Evolutionary conservation across 92 coral and sea anemone genomes (phyloP).

Genomic region (Umimayanthus chanpuru): DNA sequence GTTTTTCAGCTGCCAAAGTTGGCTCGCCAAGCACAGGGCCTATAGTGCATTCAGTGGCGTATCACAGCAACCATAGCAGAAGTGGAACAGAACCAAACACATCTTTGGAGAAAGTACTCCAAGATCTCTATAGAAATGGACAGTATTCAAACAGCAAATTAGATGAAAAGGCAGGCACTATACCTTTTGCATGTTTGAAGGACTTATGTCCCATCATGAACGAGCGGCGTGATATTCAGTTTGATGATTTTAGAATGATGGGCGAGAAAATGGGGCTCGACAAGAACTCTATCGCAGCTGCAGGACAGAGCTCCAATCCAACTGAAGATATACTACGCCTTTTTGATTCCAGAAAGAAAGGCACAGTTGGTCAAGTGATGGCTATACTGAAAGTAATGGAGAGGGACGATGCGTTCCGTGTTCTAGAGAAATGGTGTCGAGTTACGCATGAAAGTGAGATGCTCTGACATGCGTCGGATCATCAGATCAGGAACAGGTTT

Average conservation of each 20-base stretch:
- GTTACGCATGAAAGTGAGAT: not conserved
- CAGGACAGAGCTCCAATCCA: not conserved
- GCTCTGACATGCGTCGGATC: not conserved
- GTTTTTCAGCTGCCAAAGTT: not conserved
- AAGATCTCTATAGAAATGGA: not conserved
- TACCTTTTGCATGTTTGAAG: not conserved
- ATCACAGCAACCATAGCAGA: not conserved
- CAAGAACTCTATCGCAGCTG: not conserved
- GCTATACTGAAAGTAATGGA: slow-evolving; percentile 2
- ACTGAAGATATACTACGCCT: not conserved
- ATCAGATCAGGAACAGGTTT: too few species aligned
- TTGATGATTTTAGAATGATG: slow-evolving; percentile 26
- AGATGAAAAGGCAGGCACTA: not conserved
- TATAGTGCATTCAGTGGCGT: not conserved
- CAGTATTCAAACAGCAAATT: not conserved
- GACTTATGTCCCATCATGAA: not conserved
- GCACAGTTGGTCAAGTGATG: slow-evolving; percentile 31
- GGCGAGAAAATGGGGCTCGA: slow-evolving; percentile 26
- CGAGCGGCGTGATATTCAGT: not conserved
- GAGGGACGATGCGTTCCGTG: slow-evolving; percentile 17
- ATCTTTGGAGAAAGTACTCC: not conserved
- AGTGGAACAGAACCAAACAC: not conserved
- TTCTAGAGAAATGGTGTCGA: not conserved
- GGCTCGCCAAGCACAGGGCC: not conserved
- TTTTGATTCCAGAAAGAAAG: slow-evolving; percentile 2